Evolutionary conservation across 1,140 invertebrate genomes (phyloP), one percentile per base, ranked within the genome.

Genomic region (Prorops nasuta): DNA sequence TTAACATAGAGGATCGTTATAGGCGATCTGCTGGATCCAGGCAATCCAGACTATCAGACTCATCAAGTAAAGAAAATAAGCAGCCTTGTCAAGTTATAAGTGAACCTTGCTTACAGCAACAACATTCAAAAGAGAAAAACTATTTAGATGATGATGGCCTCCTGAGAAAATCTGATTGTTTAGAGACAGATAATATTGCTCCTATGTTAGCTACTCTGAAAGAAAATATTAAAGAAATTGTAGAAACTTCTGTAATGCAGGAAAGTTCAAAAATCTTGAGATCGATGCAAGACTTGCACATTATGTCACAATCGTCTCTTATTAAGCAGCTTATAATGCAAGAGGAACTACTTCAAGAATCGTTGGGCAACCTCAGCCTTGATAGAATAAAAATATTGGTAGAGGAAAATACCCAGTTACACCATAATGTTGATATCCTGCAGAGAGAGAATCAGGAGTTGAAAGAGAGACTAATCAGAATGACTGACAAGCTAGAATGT

Each of bases 21-120:
- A 44, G 63, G 3, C 48, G 60, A 10, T 64, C 56, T 6, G 45
- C 54, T 24, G 56, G 47, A 9, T 54, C 46, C 2, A 71, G 61
- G 22, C 59, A 71, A 20, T 62, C 49, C 9, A 62, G 60, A 31
- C 38, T 10, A 3, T 66, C 66, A n/a, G 68, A 76, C 49, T 44
- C 18, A 19, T 72, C 67, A 1, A 62, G 52, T 18, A 76, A 77
- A 42, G 74, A 77, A 40, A 76, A 74, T 28, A 73, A 32, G 45
- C 45, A 56, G 34, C 69, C 71, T 1, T 37, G 43, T 2, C 58
- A 69, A 34, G 52, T 49, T 7, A 61, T 60, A 1, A 59, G 36
- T 35, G 67, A 60, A 28, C 57, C 19, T n/a, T 38, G 40, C 12
- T 39, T 42, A 16, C 47, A 60, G 0, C 7, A 32, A 6, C 58